A percentile compares a stretch with the other conserved stretches of the same genome.
These are phyloP conservation scores for Laterallus jamaicensis DNA, from an alignment of 2,113 vertebrate species.

Conservation along the genomic window DNA sequence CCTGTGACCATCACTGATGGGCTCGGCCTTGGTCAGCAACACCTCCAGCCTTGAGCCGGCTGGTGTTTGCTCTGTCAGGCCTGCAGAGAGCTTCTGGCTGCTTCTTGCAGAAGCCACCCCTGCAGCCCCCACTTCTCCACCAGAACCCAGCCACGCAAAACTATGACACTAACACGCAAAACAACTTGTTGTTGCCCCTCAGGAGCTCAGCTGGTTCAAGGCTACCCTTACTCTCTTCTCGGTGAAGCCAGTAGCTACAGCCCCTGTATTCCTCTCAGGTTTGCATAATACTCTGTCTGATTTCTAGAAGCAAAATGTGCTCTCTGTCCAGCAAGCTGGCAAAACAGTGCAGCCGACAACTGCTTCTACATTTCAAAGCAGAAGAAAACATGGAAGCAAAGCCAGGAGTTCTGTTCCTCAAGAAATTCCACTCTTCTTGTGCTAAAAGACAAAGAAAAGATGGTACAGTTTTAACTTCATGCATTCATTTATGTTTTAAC, in stretches of 20 bases:
- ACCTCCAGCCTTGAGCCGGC: too few species aligned
- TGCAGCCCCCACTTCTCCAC: too few species aligned
- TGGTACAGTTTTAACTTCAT: not conserved
- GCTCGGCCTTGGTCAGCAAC: too few species aligned
- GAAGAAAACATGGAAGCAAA: constrained; percentile 42
- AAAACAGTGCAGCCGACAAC: not conserved
- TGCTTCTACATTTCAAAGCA: constrained; percentile 31
- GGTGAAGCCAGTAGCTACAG: not conserved
- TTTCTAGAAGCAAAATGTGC: not conserved
- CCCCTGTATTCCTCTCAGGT: not conserved
- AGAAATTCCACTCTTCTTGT: constrained; percentile 29
- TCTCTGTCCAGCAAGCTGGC: constrained; percentile 26
- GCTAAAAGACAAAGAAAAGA: constrained; percentile 27
- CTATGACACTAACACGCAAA: not conserved
- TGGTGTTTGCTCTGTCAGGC: too few species aligned
- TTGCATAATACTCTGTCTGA: not conserved
- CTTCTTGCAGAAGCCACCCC: too few species aligned
- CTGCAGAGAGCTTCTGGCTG: too few species aligned
- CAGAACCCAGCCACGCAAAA: too few species aligned
- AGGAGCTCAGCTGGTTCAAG: not conserved
- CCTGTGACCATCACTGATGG: too few species aligned
- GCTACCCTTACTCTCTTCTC: not conserved
- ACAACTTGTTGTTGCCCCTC: not conserved
- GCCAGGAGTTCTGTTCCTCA: constrained; percentile 28
- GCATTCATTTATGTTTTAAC: not conserved